Base-by-base conservation (phyloP, 2,113 vertebrate species). In the Alectura lathami region DNA sequence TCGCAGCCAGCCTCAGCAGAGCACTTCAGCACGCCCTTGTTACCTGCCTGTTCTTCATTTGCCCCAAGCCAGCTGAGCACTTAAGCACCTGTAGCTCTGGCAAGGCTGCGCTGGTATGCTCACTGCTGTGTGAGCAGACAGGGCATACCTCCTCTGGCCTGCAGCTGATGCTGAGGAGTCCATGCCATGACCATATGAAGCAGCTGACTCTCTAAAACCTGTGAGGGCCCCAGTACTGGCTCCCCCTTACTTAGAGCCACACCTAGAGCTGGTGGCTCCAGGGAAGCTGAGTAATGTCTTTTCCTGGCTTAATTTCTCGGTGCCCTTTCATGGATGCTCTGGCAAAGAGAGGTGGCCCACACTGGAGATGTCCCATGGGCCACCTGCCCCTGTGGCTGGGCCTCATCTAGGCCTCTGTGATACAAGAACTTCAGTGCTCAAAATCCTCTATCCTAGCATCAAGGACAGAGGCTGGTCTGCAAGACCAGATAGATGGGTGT, bases 161-260 rank as follows among this genome's bases (percentile, higher is more conserved):
- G 15, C 56, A 82, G 43, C 12, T 7, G 13, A 17, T 62, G 34
- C 8, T 1, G 40, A 76, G 29, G 17, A 48, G 30, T 50, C 42
- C 45, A 70, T 45, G 80, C 2, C 27, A 9, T 53, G 36, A 18
- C 69, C 14, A 2, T 27, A 30, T 27, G 53, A 75, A 45, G 14
- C 21, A 60, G 18, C 16, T 50, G 17, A 13, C 16, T 74, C 64
- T n/a, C 45, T 88, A 60, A 68, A 76, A 62, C 11, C 6, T 40
- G 3, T 82, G 51, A 83, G 15, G 7, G 42, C 6, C 9, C 6
- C 47, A 45, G 0, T 3, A 40, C 0, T 2, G n/a, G 13, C 12
- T 79, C 3, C 23, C 10, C 45, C 85, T 85, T 36, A 45, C 23
- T 26, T 34, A 26, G 47, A 23, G 50, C 36, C 50, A 23, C 21